Evolutionary conservation across 2,113 vertebrate species (phyloP).

Genomic region (Tor tambroides): DNA sequence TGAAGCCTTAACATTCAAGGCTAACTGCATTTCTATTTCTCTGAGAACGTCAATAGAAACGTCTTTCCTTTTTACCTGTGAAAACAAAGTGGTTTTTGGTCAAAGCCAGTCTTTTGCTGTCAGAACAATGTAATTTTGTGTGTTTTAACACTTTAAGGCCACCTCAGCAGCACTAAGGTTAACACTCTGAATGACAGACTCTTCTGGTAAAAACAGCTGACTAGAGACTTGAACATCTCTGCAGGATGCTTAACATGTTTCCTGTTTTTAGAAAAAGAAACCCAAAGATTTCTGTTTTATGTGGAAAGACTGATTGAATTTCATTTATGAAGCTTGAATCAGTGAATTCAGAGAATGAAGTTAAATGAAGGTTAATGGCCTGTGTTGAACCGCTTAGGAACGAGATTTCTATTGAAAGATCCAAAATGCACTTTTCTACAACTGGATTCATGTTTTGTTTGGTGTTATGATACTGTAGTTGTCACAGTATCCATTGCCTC

Average conservation of each 20-base stretch:
- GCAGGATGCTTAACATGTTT: neutral
- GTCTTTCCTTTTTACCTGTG: neutral
- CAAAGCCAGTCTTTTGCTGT: conserved; percentile 9
- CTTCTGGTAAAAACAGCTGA: neutral
- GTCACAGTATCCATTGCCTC: neutral
- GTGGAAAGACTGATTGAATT: neutral
- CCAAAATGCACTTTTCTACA: conserved; percentile 25
- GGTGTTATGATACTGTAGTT: neutral
- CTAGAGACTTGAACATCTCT: neutral
- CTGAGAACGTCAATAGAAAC: neutral
- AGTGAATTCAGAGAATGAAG: neutral
- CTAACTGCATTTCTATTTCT: conserved; percentile 21
- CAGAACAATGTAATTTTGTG: conserved; percentile 24
- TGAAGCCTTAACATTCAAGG: conserved; percentile 15
- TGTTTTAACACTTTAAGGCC: conserved; percentile 44
- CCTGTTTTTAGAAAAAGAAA: conserved; percentile 32
- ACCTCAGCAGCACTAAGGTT: neutral
- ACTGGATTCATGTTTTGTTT: neutral
- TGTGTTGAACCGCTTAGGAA: neutral
- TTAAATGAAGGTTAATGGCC: neutral
- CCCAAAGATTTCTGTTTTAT: conserved; percentile 28
- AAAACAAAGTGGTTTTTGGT: neutral
- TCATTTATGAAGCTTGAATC: neutral
- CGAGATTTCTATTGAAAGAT: neutral
- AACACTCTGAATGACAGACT: neutral